phyloP scores from a whole-genome alignment of 1,140 invertebrate genomes.

The Mactra quadrangularis region DNA sequence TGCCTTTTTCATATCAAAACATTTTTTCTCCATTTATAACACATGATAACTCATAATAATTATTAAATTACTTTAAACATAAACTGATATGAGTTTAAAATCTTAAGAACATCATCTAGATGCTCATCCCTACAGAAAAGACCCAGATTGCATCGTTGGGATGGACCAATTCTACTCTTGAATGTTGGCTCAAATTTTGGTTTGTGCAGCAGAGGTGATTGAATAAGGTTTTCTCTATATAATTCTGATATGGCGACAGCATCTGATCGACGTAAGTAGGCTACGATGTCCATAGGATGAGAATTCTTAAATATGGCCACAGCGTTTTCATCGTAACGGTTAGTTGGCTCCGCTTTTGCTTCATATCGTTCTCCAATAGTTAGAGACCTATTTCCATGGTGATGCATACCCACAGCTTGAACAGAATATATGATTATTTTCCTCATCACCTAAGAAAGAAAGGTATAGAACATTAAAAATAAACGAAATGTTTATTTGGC shows the following conservation, averaged over 20 bases:
- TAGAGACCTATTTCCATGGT: background rate
- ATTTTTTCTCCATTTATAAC: no score
- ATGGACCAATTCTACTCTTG: background rate
- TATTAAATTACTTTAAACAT: no score
- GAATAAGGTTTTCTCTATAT: background rate
- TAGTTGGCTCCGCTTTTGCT: background rate
- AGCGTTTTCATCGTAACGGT: background rate
- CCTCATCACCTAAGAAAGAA: no score
- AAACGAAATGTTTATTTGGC: no score
- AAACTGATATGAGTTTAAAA: no score
- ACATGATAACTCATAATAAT: no score
- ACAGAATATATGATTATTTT: background rate
- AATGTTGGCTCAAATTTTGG: background rate
- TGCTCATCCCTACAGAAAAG: background rate
- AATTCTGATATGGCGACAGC: background rate
- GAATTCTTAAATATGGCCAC: background rate
- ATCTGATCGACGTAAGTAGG: background rate
- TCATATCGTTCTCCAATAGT: background rate
- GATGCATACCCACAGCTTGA: background rate
- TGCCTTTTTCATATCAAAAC: no score
- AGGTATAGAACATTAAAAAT: no score
- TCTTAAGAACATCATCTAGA: no score
- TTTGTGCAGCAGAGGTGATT: background rate
- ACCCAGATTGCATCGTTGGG: background rate
- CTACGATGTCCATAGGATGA: background rate